Evolutionary conservation across 2,888 invertebrate species (phyloP).

Genomic region (Philonicus albiceps): DNA sequence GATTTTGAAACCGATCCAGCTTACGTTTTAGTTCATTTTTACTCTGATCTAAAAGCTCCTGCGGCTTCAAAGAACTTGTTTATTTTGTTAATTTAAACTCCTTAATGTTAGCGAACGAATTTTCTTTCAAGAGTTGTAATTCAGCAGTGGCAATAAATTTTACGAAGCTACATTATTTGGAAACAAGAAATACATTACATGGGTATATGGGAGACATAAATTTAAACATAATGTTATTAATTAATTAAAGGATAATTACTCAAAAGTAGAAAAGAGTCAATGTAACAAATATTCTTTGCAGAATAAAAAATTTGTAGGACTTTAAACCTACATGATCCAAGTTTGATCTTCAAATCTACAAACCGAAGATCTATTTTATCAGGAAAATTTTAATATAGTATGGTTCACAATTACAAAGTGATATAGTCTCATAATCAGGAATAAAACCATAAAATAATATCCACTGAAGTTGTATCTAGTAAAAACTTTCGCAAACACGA

Average conservation of each 20-base stretch:
- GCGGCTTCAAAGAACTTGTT: neutral
- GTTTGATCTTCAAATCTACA: too few species aligned
- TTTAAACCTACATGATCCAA: too few species aligned
- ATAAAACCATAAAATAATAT: neutral
- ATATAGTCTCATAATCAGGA: neutral
- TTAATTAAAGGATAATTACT: too few species aligned
- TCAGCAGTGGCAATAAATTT: neutral
- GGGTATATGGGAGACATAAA: too few species aligned
- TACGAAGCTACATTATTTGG: neutral
- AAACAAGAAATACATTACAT: too few species aligned
- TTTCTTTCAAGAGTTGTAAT: neutral
- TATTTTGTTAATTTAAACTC: neutral
- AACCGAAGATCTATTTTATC: too few species aligned
- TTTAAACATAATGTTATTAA: too few species aligned
- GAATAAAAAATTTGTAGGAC: too few species aligned
- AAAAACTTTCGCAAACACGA: neutral
- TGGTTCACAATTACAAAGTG: too few species aligned
- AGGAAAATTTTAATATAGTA: too few species aligned
- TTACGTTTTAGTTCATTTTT: neutral
- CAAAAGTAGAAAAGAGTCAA: too few species aligned
- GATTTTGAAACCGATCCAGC: neutral
- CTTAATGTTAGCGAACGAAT: neutral
- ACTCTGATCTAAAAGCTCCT: neutral
- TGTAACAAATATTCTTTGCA: too few species aligned
- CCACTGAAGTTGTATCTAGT: neutral